A percentile compares a stretch with the other conserved stretches of the same genome.
Evolutionary conservation across 2,888 invertebrate species (phyloP).

Genomic region (Phalera bucephala): DNA sequence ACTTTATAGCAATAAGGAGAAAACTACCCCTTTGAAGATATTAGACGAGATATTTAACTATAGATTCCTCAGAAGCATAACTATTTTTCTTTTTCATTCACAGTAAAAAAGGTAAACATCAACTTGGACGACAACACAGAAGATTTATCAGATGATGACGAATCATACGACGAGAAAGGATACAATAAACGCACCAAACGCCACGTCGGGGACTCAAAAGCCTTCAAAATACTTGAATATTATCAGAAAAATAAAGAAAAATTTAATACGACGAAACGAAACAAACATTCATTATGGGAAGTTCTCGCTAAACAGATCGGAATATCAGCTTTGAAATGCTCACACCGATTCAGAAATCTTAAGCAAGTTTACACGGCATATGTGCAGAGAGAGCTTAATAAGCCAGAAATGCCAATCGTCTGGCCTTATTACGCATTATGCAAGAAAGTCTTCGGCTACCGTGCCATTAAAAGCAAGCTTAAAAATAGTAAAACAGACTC

Average conservation of each 20-base stretch:
- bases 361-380: slow-evolving; percentile 66
- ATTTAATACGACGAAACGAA: slow-evolving; percentile 51
- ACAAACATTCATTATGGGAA: slow-evolving; percentile 60
- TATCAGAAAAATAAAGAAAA: slow-evolving; percentile 69
- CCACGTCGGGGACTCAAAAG: slow-evolving; percentile 51
- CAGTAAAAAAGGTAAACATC: slow-evolving; percentile 59
- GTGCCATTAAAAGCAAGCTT: slow-evolving; percentile 61
- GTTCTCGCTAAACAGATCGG: slow-evolving; percentile 54
- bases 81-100: no score
- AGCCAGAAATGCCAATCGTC: slow-evolving; percentile 65
- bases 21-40: no score
- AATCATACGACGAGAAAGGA: slow-evolving; percentile 45
- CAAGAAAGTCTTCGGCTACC: slow-evolving; percentile 72
- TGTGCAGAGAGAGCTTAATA: slow-evolving; percentile 65
- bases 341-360: slow-evolving; percentile 63
- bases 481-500: slow-evolving; percentile 52
- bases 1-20: no score
- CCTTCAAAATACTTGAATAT: slow-evolving; percentile 65
- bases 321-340: slow-evolving; percentile 58
- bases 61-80: no score
- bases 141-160: slow-evolving; percentile 44
- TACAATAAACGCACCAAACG: slow-evolving; percentile 47
- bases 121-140: slow-evolving; percentile 32
- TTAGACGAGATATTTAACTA: no score
- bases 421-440: slow-evolving; percentile 72